Base-by-base conservation (phyloP, 2,113 vertebrate genomes). In the Gambusia affinis region DNA sequence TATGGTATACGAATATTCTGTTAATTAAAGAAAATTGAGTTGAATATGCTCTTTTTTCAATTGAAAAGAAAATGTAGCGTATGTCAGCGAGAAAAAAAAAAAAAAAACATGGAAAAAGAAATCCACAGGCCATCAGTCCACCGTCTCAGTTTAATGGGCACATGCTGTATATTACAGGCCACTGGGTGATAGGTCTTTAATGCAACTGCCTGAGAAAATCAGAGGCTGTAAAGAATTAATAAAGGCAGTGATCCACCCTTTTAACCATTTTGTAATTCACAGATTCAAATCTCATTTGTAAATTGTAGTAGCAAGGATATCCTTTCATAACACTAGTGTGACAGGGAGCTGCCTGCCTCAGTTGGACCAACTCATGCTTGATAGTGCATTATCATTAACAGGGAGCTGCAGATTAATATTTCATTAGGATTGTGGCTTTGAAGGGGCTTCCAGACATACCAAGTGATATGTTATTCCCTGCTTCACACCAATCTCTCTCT, bases 311-410 rank as follows among this genome's bases (percentile, higher is more conserved):
- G 85, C 66, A 80, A 70, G 83, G 79, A 85, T 85, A 88, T 89
- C 89, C 88, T 90, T 87, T 90, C 84, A 84, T 81, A 89, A 90
- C 88, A 88, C 69, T 64, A 80, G 70, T 82, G 81, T 82, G 84
- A 90, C 81, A 85, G 85, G 72, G 70, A 81, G 79, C 78, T 77
- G 85, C 77, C 82, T 70, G 78, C 80, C 80, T 85, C 78, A 64
- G 63, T 90, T 81, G 73, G 80, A 84, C 85, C 82, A 67, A 75
- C 86, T 89, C 91, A 88, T 78, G 90, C 85, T 81, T 89, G 89
- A 89, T 91, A 85, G 89, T 90, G 87, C 89, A 92, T 93, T 92
- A 92, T 93, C 91, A 93, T 94, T 93, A 94, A 86, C 12, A 30
- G 51, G 69, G 85, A 90, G 85, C 84, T 31, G 60, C 83, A 85